Evolutionary conservation across 2,113 vertebrate genomes (phyloP).

Genomic region (Natator depressus): DNA sequence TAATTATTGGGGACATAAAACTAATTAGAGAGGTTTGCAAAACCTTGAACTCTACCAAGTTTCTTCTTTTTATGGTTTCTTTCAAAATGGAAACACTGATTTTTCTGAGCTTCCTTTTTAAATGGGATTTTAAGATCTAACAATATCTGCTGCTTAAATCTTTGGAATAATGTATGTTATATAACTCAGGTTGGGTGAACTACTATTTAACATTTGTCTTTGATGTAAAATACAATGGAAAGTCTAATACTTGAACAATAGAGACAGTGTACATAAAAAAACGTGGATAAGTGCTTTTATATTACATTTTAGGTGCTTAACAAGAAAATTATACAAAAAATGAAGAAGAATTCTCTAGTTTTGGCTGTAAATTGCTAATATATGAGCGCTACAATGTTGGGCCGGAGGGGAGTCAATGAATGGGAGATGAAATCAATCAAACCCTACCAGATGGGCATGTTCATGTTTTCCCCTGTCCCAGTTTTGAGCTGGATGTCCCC

Average conservation of each 20-base stretch:
- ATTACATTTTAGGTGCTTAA: not conserved
- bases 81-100: not conserved
- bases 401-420: not conserved
- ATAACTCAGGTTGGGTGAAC: not conserved
- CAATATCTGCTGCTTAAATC: not conserved
- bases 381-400: not conserved
- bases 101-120: not conserved
- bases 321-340: not conserved
- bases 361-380: not conserved
- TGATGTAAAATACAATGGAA: not conserved
- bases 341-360: not conserved
- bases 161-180: not conserved
- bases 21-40: not conserved
- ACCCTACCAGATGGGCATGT: not conserved
- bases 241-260: not conserved
- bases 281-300: not conserved
- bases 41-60: not conserved
- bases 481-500: not conserved
- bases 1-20: not conserved
- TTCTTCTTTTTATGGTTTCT: not conserved
- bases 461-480: not conserved
- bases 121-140: not conserved
- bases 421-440: not conserved
- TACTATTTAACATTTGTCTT: not conserved
- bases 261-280: not conserved